These are phyloP conservation scores for Myodes glareolus DNA, from an alignment of 2,113 vertebrate species.

Conservation along the genomic window DNA sequence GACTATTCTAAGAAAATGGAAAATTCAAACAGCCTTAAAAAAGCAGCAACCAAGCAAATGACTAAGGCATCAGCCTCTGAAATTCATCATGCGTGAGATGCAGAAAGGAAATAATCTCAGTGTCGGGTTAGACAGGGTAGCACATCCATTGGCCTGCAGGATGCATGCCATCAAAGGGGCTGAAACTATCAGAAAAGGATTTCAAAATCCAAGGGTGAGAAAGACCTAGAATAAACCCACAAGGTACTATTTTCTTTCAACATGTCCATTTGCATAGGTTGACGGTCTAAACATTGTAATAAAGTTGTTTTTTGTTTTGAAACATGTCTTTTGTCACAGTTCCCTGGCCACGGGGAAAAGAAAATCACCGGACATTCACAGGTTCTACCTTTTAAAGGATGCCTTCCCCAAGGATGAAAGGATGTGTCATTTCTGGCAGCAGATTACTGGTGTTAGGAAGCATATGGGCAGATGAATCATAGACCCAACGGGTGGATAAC, in stretches of 20 bases:
- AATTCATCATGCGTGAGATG: neutral
- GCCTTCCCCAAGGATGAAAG: neutral
- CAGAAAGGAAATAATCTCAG: neutral
- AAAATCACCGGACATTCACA: constrained; percentile 37
- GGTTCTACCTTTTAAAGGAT: neutral
- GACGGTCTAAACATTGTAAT: constrained; percentile 57
- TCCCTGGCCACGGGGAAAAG: constrained; percentile 8
- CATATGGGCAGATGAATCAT: neutral
- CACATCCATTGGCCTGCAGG: neutral
- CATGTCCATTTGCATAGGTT: constrained; percentile 62
- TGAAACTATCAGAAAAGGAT: neutral
- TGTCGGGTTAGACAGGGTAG: neutral
- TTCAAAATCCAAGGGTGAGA: neutral
- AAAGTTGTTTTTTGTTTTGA: constrained; percentile 10
- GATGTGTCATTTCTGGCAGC: neutral
- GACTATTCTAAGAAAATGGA: neutral
- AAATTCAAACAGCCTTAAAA: neutral
- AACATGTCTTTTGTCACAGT: constrained; percentile 53
- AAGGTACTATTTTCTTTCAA: constrained; percentile 41
- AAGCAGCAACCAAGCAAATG: neutral
- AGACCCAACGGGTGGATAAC: neutral
- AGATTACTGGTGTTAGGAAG: no score
- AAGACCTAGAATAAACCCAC: constrained; percentile 63
- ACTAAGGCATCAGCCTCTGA: neutral
- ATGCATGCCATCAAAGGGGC: neutral